phyloP scores from a whole-genome alignment of 1,140 invertebrate species.

The Aculops lycopersici region DNA sequence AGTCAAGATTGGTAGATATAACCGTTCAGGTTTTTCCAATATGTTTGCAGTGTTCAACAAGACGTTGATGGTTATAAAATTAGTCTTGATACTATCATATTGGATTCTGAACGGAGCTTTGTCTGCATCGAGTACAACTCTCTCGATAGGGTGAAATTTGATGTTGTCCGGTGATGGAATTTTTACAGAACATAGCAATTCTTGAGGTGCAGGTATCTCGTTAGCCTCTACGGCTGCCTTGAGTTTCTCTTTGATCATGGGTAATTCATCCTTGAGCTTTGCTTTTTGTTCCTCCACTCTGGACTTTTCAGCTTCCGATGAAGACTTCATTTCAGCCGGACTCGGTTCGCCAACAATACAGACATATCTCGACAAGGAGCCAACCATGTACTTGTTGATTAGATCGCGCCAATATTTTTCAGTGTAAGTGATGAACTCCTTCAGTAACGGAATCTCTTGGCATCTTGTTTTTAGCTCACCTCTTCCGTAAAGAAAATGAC shows the following conservation, averaged over 20 bases:
- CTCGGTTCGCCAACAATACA: constrained; percentile 19
- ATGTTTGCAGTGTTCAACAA: constrained; percentile 30
- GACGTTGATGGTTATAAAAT: constrained; percentile 32
- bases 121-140: constrained; percentile 19
- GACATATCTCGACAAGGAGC: constrained; percentile 1
- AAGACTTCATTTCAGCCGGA: constrained; percentile 18
- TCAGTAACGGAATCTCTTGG: neutral
- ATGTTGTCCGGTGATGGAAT: constrained; percentile 33
- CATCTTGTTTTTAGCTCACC: constrained; percentile 22
- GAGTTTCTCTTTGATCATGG: constrained; percentile 25
- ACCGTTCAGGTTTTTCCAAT: constrained; percentile 24
- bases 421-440: neutral
- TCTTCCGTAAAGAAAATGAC: constrained; percentile 44
- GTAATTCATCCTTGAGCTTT: constrained; percentile 26
- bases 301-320: constrained; percentile 28
- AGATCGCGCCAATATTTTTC: neutral
- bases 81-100: constrained; percentile 40
- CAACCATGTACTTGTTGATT: neutral
- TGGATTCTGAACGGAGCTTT: constrained; percentile 23
- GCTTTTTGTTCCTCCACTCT: constrained; percentile 28
- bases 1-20: constrained; percentile 34
- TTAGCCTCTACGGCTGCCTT: constrained; percentile 35
- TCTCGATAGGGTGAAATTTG: constrained; percentile 28
- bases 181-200: constrained; percentile 29
- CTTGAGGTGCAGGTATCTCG: constrained; percentile 28